Percentiles rank a stretch among this genome's conserved stretches.
These are phyloP conservation scores for Platycheirus albimanus DNA, from an alignment of 2,888 invertebrate species.

Conservation along the genomic window DNA sequence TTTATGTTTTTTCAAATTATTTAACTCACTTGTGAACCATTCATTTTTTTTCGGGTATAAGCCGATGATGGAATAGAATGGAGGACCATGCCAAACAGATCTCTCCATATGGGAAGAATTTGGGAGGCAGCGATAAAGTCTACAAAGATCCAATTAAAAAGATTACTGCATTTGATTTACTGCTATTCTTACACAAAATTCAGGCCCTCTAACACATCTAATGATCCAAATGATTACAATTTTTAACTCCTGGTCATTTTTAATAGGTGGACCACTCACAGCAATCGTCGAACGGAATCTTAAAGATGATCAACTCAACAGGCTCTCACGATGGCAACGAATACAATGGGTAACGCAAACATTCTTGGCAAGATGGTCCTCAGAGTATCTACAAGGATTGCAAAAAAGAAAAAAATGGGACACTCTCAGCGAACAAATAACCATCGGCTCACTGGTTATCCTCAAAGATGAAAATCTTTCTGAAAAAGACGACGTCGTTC, in stretches of 20 bases:
- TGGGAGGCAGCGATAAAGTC: constrained; percentile 59
- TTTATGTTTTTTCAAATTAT: no score
- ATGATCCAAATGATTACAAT: constrained; percentile 21
- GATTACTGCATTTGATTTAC: constrained; percentile 9
- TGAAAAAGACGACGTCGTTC: constrained; percentile 3
- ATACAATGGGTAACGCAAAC: constrained; percentile 17
- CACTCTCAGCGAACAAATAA: background rate
- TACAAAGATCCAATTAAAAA: constrained; percentile 41
- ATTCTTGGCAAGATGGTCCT: constrained; percentile 11
- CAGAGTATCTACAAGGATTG: no score
- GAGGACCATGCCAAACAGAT: constrained; percentile 53
- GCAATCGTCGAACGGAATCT: no score
- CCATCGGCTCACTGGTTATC: background rate
- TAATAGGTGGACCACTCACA: constrained; percentile 15
- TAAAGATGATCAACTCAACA: constrained; percentile 5
- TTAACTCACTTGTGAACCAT: no score
- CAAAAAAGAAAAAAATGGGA: constrained; percentile 16
- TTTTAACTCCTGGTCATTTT: constrained; percentile 31
- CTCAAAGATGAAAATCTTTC: constrained; percentile 12
- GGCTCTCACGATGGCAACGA: no score
- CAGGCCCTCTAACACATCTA: constrained; percentile 11
- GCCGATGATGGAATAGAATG: constrained; percentile 46
- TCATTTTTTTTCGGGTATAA: no score
- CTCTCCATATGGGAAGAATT: no score
- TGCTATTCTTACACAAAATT: constrained; percentile 11